phyloP scores from a whole-genome alignment of 1,140 invertebrate genomes.

The Hypsibius dujardini region DNA sequence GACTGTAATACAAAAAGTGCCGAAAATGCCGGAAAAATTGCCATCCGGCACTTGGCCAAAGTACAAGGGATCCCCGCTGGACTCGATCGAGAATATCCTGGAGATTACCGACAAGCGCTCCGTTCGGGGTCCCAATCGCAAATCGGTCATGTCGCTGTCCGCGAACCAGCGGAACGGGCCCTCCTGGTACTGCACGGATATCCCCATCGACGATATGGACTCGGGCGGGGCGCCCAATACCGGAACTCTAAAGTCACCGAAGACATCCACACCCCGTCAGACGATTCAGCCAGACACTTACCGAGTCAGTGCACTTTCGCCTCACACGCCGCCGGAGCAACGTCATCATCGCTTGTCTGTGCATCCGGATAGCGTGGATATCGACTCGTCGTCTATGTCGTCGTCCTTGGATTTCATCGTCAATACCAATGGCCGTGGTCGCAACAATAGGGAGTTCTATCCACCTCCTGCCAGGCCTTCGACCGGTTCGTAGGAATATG shows the following conservation, averaged over 20 bases:
- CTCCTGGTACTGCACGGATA: not conserved
- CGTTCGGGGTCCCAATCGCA: not conserved
- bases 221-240: no score
- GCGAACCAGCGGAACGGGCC: not conserved
- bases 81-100: constrained; percentile 37
- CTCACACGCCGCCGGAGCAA: not conserved
- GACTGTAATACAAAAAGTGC: not conserved
- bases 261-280: no score
- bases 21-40: not conserved
- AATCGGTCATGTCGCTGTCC: not conserved
- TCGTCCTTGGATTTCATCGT: not conserved
- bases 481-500: not conserved
- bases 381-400: not conserved
- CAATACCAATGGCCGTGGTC: not conserved
- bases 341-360: not conserved
- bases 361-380: not conserved
- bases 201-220: not conserved
- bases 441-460: not conserved
- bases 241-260: no score
- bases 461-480: not conserved
- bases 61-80: constrained; percentile 42
- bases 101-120: not conserved
- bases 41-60: constrained; percentile 71
- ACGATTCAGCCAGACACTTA: no score
- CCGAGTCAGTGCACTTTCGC: not conserved